Evolutionary conservation across 2,797 vertebrate species (phyloP).

Genomic region (Typhlichthys eigenmanni): DNA sequence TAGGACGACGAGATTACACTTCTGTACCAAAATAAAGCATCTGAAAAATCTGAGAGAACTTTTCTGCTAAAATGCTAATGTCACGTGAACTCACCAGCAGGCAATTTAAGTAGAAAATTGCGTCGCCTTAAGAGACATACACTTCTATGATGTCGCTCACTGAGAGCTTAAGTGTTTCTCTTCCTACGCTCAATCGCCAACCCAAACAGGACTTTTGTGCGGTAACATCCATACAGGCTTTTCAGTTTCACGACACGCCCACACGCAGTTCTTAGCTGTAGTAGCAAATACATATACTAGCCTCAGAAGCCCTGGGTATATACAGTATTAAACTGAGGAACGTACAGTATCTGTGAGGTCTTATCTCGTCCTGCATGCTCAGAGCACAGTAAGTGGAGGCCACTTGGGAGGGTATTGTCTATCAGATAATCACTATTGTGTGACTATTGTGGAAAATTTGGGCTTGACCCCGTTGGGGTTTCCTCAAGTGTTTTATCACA

Average conservation of each 20-base stretch:
- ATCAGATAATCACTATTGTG: slow-evolving; percentile 75
- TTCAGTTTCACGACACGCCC: slow-evolving; percentile 8
- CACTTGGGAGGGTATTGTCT: slow-evolving; percentile 65
- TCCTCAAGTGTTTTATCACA: slow-evolving; percentile 67
- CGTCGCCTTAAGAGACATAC: slow-evolving; percentile 15
- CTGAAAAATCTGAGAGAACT: slow-evolving; percentile 54
- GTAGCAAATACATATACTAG: slow-evolving; percentile 15
- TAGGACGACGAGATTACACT: slow-evolving; percentile 70
- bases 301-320: background rate
- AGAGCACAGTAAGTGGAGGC: slow-evolving; percentile 36
- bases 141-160: no score
- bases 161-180: background rate
- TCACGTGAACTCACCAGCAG: slow-evolving; percentile 11
- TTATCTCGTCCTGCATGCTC: slow-evolving; percentile 54
- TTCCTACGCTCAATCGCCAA: slow-evolving; percentile 18
- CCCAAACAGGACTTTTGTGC: slow-evolving; percentile 30
- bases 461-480: slow-evolving; percentile 60
- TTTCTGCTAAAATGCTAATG: slow-evolving; percentile 51
- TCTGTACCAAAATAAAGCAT: slow-evolving; percentile 65
- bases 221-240: slow-evolving; percentile 16
- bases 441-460: slow-evolving; percentile 75
- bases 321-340: background rate
- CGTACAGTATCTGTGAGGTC: slow-evolving; percentile 41
- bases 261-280: background rate
- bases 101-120: slow-evolving; percentile 37